These are phyloP conservation scores for Chymomyza fuscimana DNA, from an alignment of 2,888 invertebrate species.

Conservation along the genomic window DNA sequence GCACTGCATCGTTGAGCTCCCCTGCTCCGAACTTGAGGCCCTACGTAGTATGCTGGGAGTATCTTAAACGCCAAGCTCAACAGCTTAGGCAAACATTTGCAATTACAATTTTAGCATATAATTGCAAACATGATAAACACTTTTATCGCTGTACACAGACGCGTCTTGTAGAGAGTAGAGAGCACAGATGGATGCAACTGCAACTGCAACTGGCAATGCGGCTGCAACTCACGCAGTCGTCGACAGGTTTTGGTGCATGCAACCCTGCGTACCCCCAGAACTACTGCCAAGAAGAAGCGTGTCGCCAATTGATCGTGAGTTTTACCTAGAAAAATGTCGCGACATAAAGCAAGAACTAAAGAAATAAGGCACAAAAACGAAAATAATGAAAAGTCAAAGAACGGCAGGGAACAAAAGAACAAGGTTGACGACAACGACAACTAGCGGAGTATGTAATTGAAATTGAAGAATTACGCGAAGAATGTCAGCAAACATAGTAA, in stretches of 20 bases:
- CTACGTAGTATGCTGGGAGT: background rate
- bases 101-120: conserved; percentile 74
- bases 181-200: conserved; percentile 3
- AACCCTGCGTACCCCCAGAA: conserved; percentile 25
- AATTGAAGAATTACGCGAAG: conserved; percentile 78
- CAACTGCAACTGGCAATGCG: conserved; percentile 20
- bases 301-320: conserved; percentile 79
- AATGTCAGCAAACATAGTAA: conserved; percentile 73
- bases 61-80: conserved; percentile 59
- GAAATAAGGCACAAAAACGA: conserved; percentile 30
- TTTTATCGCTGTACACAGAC: conserved; percentile 52
- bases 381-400: conserved; percentile 16
- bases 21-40: background rate
- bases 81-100: conserved; percentile 70
- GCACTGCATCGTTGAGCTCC: background rate
- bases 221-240: conserved; percentile 59
- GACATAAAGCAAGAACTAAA: conserved; percentile 47
- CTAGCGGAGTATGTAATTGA: conserved; percentile 77
- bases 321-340: conserved; percentile 79
- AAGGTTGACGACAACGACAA: conserved; percentile 31
- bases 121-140: conserved; percentile 74
- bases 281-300: conserved; percentile 75
- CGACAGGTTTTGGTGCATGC: conserved; percentile 1
- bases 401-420: conserved; percentile 25
- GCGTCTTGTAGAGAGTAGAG: background rate